These are phyloP conservation scores for Drosophila repletoides DNA, from an alignment of 1,140 invertebrate species.

Conservation along the genomic window DNA sequence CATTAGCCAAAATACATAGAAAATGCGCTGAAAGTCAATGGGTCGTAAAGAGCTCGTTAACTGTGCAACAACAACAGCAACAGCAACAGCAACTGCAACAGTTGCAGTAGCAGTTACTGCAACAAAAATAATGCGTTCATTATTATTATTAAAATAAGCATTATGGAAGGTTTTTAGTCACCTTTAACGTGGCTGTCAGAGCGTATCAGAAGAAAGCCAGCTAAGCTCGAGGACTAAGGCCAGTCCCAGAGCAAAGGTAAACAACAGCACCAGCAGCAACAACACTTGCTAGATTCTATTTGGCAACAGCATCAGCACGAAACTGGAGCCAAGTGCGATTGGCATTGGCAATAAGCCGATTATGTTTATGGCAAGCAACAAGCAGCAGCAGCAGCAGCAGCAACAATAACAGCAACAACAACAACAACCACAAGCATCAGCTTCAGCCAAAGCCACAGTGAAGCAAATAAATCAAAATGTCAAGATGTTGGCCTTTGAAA, in stretches of 20 bases:
- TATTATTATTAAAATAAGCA: conserved; percentile 17
- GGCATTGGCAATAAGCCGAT: conserved; percentile 48
- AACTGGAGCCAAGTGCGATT: conserved; percentile 16
- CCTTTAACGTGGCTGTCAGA: background rate
- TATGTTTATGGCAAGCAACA: conserved; percentile 65
- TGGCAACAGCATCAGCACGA: conserved; percentile 27
- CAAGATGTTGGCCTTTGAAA: conserved; percentile 60
- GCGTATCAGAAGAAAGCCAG: conserved; percentile 1
- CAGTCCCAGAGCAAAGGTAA: conserved; percentile 18
- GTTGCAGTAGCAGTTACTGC: background rate
- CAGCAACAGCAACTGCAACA: background rate
- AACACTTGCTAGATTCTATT: conserved; percentile 22
- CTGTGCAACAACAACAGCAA: conserved; percentile 1
- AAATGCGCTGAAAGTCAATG: conserved; percentile 45
- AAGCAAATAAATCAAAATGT: conserved; percentile 74
- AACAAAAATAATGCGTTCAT: conserved; percentile 5
- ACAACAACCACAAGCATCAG: conserved; percentile 25
- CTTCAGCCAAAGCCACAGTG: conserved; percentile 35
- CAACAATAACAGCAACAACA: conserved; percentile 27
- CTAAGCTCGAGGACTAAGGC: conserved; percentile 26
- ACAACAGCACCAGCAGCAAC: conserved; percentile 2
- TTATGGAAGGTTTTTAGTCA: background rate
- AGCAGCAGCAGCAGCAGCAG: conserved; percentile 23
- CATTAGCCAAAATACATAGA: conserved; percentile 49
- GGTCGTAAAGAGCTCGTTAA: conserved; percentile 60